Base-by-base conservation (phyloP, 2,113 vertebrate genomes). In the Taxidea taxus region DNA sequence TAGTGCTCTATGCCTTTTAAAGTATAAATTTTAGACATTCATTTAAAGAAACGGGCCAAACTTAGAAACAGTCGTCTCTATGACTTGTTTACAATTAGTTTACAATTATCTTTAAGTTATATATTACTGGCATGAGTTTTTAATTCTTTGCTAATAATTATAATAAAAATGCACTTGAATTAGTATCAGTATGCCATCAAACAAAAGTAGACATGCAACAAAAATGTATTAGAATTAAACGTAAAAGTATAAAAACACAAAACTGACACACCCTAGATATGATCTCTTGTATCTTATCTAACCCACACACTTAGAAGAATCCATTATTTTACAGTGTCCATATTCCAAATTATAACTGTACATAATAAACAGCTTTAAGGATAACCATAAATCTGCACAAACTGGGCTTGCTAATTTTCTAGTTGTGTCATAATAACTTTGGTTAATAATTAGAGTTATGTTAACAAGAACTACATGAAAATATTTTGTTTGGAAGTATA, bases 21-120 rank as follows among this genome's bases (percentile, higher is more conserved):
- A 93, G 96, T 83, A 96, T 83, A 95, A 95, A 96, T 83, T 84
- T 68, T 81, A 97, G 31, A 56, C 7, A 92, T 90, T 93, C 47
- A 91, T 74, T 95, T 87, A 94, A 90, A 68, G 39, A 97, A 29
- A 60, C 42, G 18, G 34, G n/a, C 37, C 60, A 88, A 92, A 97
- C 31, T 87, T 78, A 62, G 42, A 88, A 94, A 90, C 66, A 64
- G n/a, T 42, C 15, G 64, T 84, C 81, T 84, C 37, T 42, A 91
- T 78, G 60, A 95, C 90, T 82, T 77, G 37, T 91, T 96, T 54
- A 92, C 4, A 94, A 92, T 81, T 92, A 82, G 37, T 93, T 96
- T 54, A 92, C 6, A 94, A 92, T 81, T 92, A 82, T 51, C 77
- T 90, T 78, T 96, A 95, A 90, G n/a, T 93, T 70, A 88, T 34